These are phyloP conservation scores for Myopa testacea DNA, from an alignment of 2,888 invertebrate species.

Conservation along the genomic window DNA sequence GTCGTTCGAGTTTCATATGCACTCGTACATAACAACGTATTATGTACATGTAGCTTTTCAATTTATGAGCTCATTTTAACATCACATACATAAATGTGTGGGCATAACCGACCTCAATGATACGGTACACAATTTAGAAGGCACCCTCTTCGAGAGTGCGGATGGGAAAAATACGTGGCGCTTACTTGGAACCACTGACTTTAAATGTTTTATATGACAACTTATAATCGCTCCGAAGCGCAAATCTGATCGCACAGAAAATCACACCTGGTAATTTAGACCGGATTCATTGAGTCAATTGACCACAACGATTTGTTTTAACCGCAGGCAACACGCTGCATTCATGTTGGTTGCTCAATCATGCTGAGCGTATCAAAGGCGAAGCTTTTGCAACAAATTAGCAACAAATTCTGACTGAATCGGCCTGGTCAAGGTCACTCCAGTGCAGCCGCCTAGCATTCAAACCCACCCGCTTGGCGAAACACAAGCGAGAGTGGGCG, in stretches of 20 bases:
- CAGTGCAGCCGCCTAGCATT: neutral
- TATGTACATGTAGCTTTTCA: too few species aligned
- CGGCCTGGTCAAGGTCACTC: neutral
- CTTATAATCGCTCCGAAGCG: neutral
- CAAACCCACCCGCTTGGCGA: neutral
- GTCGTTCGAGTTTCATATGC: too few species aligned
- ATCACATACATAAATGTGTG: too few species aligned
- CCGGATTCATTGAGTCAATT: conserved; percentile 24
- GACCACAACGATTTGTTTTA: conserved; percentile 15
- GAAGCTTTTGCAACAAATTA: neutral
- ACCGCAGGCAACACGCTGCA: conserved; percentile 11
- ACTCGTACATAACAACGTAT: too few species aligned
- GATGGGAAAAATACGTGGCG: too few species aligned
- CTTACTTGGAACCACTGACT: too few species aligned
- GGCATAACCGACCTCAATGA: too few species aligned
- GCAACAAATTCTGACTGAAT: neutral
- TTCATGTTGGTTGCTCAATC: neutral
- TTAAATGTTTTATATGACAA: too few species aligned
- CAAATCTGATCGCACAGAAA: neutral
- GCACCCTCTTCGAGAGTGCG: too few species aligned
- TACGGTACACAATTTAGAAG: too few species aligned
- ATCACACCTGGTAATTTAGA: neutral
- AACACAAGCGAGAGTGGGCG: neutral
- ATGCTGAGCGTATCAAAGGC: neutral
- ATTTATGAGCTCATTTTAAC: too few species aligned